Evolutionary conservation across 2,888 invertebrate genomes (phyloP).

Genomic region (Epirrhoe alternata): DNA sequence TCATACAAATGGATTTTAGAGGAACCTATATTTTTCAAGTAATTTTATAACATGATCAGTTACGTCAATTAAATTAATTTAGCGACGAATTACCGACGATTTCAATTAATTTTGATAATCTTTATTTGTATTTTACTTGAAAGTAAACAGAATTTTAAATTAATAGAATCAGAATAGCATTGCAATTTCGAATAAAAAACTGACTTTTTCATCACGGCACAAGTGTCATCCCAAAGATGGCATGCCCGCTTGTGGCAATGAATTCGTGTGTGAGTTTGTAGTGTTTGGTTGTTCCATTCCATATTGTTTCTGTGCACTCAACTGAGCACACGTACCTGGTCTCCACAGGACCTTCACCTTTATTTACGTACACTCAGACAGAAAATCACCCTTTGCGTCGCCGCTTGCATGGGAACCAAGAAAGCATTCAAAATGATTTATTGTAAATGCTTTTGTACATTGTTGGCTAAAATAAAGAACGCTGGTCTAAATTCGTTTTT

Average conservation of each 20-base stretch:
- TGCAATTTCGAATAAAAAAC: no score
- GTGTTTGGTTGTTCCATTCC: conserved; percentile 48
- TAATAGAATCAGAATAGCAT: no score
- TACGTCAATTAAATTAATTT: no score
- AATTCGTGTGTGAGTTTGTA: neutral
- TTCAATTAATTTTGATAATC: no score
- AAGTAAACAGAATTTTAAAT: no score
- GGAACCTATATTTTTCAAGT: no score
- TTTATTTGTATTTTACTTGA: no score
- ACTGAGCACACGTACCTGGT: conserved; percentile 75
- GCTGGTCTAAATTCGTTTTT: conserved; percentile 79
- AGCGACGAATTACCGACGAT: no score
- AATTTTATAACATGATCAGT: no score
- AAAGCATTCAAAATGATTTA: conserved; percentile 85
- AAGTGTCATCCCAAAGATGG: no score
- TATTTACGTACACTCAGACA: conserved; percentile 82
- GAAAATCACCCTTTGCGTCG: conserved; percentile 84
- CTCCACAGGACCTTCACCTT: conserved; percentile 80
- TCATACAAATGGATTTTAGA: no score
- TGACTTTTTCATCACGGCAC: neutral
- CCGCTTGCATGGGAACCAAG: conserved; percentile 82
- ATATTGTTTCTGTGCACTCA: conserved; percentile 46
- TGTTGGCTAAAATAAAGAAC: conserved; percentile 85
- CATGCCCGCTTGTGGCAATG: neutral
- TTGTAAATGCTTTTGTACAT: conserved; percentile 86